Conservation (phyloP, 1,140 invertebrate species). For the Scaptodrosophila lebanonensis region DNA sequence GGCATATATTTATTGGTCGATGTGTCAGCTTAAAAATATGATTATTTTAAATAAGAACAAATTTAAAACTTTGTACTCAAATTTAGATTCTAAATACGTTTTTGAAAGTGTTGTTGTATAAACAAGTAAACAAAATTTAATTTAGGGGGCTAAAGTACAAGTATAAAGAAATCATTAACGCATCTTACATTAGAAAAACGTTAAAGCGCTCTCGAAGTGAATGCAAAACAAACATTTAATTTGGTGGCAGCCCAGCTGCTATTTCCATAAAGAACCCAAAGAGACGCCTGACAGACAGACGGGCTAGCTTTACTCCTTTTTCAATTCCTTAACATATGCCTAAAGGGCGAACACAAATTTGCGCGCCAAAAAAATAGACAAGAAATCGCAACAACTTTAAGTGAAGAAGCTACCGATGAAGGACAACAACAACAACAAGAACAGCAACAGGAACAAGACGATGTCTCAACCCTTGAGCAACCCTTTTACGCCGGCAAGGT, state of each 20-base stretch:
- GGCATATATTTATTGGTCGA: too few relatives aligned
- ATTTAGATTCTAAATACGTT: too few relatives aligned
- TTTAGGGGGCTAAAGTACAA: too few relatives aligned
- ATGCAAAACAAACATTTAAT: slow-evolving; percentile 57
- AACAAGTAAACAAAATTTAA: too few relatives aligned
- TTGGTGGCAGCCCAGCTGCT: slow-evolving; percentile 40
- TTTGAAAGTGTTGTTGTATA: too few relatives aligned
- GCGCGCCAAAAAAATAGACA: slow-evolving; percentile 57
- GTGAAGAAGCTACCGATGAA: slow-evolving; percentile 43
- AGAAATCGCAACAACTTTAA: slow-evolving; percentile 12
- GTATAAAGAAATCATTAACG: too few relatives aligned
- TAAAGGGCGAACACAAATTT: slow-evolving; percentile 38
- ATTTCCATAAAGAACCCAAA: slow-evolving; percentile 19
- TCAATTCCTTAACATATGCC: slow-evolving; percentile 69
- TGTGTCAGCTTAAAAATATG: too few relatives aligned
- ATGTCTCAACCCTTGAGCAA: slow-evolving; percentile 10
- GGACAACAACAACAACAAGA: slow-evolving; percentile 7
- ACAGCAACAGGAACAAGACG: slow-evolving; percentile 30
- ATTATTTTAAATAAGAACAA: too few relatives aligned
- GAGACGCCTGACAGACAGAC: slow-evolving; percentile 32
- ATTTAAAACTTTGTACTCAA: too few relatives aligned
- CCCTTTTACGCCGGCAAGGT: slow-evolving; percentile 47
- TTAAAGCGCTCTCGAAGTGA: too few relatives aligned
- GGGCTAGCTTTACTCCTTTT: too few relatives aligned
- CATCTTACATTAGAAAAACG: too few relatives aligned